Percentiles rank a stretch among this genome's conserved stretches.
Evolutionary conservation across 2,113 vertebrate genomes (phyloP).

Genomic region (Hemibagrus wyckioides): DNA sequence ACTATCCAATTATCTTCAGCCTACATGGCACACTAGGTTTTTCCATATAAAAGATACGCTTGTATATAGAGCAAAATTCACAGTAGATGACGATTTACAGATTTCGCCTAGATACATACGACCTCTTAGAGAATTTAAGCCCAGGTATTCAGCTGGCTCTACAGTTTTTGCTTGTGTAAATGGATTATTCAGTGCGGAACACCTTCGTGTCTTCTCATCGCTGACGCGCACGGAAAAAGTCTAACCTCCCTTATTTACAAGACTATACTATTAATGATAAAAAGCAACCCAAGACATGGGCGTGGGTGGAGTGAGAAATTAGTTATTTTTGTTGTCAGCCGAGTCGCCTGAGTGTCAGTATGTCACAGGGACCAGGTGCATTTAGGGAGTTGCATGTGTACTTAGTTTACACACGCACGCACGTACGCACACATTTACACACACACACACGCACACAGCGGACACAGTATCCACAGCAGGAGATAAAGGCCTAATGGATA

Average conservation of each 20-base stretch:
- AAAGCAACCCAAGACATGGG: constrained; percentile 45
- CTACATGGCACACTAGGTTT: constrained; percentile 19
- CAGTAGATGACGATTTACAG: not conserved
- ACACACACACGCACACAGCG: constrained; percentile 21
- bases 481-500: constrained; percentile 49
- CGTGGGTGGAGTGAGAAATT: constrained; percentile 30
- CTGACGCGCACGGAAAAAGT: constrained; percentile 47
- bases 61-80: not conserved
- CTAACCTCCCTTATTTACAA: constrained; percentile 50
- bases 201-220: constrained; percentile 13
- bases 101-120: not conserved
- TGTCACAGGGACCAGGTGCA: constrained; percentile 48
- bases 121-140: not conserved
- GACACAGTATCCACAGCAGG: constrained; percentile 44
- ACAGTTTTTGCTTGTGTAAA: constrained; percentile 1
- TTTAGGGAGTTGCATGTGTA: constrained; percentile 32
- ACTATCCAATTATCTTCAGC: constrained; percentile 45
- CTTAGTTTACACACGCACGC: constrained; percentile 34
- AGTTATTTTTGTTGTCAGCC: constrained; percentile 41
- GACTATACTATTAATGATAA: constrained; percentile 43
- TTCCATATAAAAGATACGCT: not conserved
- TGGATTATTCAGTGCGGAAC: constrained; percentile 15
- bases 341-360: constrained; percentile 34
- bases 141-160: not conserved
- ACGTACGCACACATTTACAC: not conserved